Base-by-base conservation (phyloP, 1,140 invertebrate species). In the Triops cancriformis region DNA sequence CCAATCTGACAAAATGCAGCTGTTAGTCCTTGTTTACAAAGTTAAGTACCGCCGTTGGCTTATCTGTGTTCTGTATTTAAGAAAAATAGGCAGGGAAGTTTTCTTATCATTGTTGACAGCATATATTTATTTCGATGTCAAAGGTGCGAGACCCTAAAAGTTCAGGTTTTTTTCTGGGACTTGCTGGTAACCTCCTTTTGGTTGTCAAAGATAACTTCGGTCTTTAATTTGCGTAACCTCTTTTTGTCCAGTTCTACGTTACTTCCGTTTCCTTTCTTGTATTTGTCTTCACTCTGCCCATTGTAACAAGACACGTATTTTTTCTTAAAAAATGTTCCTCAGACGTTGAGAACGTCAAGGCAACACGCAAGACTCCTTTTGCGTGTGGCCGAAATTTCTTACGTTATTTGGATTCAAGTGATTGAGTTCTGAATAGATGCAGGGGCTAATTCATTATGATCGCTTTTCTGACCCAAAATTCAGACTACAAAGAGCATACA, bases 191-290 rank as follows among this genome's bases (percentile, higher is more conserved):
- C 51, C 51, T 64, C 51, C 23, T 64, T 64, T 64, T 23, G 9
- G 51, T 64, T 6, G 5, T 64, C 23, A n/a, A 64, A n/a, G 6
- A 64, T 64, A 9, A 23, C 6, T 23, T 6, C 18, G 23, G 51
- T 64, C n/a, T 64, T 4, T 64, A 64, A 64, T 64, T 64, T 64
- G 51, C 51, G 14, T 64, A 64, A 64, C 51, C 51, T 64, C 51
- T 64, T 64, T 64, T 64, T 64, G 51, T 14, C 2, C 51, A 64
- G 4, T 64, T 64, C 51, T 23, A 64, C 14, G 51, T 18, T 64
- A 64, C 18, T 64, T 64, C 18, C 3, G 14, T 64, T 64, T 18
- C 51, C 14, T 18, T 23, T 64, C 23, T 64, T 64, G 3, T 23
- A 23, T 64, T 64, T 64, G 18, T 23, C 51, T 64, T 64, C 51